phyloP scores from a whole-genome alignment of 1,140 invertebrate species.

The Drosophila nebulosa region DNA sequence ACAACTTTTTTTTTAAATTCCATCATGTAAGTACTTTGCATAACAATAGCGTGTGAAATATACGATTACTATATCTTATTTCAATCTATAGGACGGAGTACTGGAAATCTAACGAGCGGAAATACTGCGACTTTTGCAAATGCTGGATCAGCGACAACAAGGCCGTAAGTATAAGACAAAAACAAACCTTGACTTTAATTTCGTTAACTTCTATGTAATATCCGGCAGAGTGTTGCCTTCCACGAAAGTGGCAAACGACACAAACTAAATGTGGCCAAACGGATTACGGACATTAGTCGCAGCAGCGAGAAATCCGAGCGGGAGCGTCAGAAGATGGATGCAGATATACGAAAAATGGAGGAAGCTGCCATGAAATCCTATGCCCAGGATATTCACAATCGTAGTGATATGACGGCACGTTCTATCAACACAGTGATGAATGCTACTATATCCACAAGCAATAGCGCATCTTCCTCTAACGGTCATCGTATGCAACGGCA shows the following conservation, averaged over 20 bases:
- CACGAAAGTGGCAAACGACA: conserved; percentile 97
- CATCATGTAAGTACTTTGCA: conserved; percentile 35
- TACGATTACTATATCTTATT: conserved; percentile 15
- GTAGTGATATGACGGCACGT: conserved; percentile 87
- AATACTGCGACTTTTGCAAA: conserved; percentile 98
- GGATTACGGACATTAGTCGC: conserved; percentile 91
- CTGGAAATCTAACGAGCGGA: conserved; percentile 97
- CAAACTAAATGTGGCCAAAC: conserved; percentile 95
- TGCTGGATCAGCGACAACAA: conserved; percentile 99
- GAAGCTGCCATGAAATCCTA: conserved; percentile 92
- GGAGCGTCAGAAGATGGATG: conserved; percentile 88
- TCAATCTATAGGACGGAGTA: conserved; percentile 90
- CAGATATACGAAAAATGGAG: conserved; percentile 94
- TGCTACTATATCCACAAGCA: conserved; percentile 10
- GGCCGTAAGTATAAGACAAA: conserved; percentile 84
- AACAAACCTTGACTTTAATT: not conserved
- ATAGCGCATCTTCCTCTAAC: not conserved
- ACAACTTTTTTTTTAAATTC: not conserved
- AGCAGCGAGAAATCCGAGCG: conserved; percentile 90
- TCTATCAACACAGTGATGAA: conserved; percentile 68
- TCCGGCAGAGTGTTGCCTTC: conserved; percentile 91
- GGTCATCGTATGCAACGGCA: conserved; percentile 30
- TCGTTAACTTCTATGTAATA: conserved; percentile 28
- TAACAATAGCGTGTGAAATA: not conserved
- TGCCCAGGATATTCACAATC: conserved; percentile 84